A percentile compares a stretch with the other conserved stretches of the same genome.
phyloP scores from a whole-genome alignment of 2,888 invertebrate genomes.

The Hydrotaea cyrtoneurina region DNA sequence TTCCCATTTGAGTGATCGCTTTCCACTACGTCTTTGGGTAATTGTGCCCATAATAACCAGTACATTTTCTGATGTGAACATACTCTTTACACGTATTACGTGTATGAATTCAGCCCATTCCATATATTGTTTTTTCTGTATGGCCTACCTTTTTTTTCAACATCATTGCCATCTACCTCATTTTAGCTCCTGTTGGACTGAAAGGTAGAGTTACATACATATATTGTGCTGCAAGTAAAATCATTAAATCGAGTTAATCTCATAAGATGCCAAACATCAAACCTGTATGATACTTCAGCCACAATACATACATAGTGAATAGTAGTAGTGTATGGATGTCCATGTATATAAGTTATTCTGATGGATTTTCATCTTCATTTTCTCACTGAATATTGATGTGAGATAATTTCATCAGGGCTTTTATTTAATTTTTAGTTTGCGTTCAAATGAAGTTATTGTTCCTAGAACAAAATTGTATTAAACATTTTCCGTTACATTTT shows the following conservation, averaged over 20 bases:
- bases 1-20: too few species aligned
- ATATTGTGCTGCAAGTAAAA: slow-evolving; percentile 72
- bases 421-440: neutral
- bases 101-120: too few species aligned
- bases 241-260: slow-evolving; percentile 78
- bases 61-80: too few species aligned
- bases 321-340: neutral
- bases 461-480: too few species aligned
- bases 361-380: neutral
- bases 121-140: too few species aligned
- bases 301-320: slow-evolving; percentile 26
- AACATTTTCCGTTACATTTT: too few species aligned
- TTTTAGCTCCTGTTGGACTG: neutral
- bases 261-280: slow-evolving; percentile 70
- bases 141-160: too few species aligned
- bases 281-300: slow-evolving; percentile 36
- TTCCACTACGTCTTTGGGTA: too few species aligned
- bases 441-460: neutral
- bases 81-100: too few species aligned
- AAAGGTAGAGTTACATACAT: neutral
- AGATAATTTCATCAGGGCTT: slow-evolving; percentile 68
- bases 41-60: too few species aligned
- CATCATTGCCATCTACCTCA: too few species aligned
- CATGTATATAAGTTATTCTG: slow-evolving; percentile 72
- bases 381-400: slow-evolving; percentile 73